Conservation (phyloP, 1,140 invertebrate genomes). For the Andricus grossulariae region DNA sequence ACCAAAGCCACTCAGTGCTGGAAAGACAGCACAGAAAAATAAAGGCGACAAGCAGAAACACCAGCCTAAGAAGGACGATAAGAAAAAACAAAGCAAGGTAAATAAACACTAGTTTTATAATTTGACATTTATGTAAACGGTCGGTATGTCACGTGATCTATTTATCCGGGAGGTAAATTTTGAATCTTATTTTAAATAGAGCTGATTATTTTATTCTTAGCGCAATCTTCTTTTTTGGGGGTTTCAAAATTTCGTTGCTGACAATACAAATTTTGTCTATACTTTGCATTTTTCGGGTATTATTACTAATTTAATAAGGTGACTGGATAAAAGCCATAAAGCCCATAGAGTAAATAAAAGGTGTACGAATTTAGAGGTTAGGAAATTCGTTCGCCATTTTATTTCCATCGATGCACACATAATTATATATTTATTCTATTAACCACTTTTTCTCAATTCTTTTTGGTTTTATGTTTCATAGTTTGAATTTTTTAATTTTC, state of each 20-base stretch:
- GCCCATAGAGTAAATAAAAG: no score
- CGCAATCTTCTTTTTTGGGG: slow-evolving; percentile 53
- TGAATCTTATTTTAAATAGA: no score
- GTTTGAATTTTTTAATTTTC: no score
- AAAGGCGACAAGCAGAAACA: slow-evolving; percentile 63
- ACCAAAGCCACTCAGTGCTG: slow-evolving; percentile 58
- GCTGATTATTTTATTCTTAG: slow-evolving; percentile 36
- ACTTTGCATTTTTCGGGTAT: slow-evolving; percentile 1
- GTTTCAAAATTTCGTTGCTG: background rate
- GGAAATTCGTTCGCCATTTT: no score
- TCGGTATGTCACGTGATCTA: slow-evolving; percentile 14
- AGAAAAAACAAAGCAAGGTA: slow-evolving; percentile 70
- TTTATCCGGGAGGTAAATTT: slow-evolving; percentile 47
- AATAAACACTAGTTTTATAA: slow-evolving; percentile 10
- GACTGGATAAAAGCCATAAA: no score
- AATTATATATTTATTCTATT: no score
- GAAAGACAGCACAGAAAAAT: slow-evolving; percentile 59
- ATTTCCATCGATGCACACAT: no score
- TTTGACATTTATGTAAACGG: slow-evolving; percentile 42
- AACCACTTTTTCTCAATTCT: no score
- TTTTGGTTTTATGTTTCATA: no score
- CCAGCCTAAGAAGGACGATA: slow-evolving; percentile 67
- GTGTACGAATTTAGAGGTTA: no score
- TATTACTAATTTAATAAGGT: background rate
- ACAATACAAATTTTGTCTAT: background rate